These are phyloP conservation scores for Urocolius indicus DNA, from an alignment of 2,113 vertebrate genomes.

Conservation along the genomic window DNA sequence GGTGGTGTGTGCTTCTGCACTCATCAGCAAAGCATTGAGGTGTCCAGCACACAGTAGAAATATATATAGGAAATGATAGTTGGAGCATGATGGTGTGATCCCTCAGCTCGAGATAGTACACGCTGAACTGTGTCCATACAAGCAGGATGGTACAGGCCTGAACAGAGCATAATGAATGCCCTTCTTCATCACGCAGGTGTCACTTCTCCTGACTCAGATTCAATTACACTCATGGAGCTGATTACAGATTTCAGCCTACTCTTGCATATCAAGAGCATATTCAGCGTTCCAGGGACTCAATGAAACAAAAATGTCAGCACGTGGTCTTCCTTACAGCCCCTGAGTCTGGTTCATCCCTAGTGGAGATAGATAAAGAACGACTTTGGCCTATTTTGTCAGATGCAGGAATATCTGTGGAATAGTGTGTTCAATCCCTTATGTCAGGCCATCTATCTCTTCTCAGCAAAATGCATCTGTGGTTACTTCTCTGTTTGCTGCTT, in stretches of 20 bases:
- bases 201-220: constrained; percentile 59
- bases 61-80: neutral
- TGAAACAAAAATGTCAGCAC: constrained; percentile 36
- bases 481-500: neutral
- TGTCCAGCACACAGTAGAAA: neutral
- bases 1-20: neutral
- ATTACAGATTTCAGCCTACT: constrained; percentile 61
- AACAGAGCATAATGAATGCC: constrained; percentile 38
- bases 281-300: neutral
- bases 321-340: neutral
- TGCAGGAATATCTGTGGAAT: neutral
- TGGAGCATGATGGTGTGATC: constrained; percentile 1
- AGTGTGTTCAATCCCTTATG: constrained; percentile 16
- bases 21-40: neutral
- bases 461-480: constrained; percentile 17
- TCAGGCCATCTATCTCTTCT: constrained; percentile 37
- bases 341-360: neutral
- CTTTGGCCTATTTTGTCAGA: constrained; percentile 27
- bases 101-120: neutral
- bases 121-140: neutral
- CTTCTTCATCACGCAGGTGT: constrained; percentile 48
- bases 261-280: constrained; percentile 57
- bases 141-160: constrained; percentile 33
- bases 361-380: neutral
- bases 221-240: constrained; percentile 32